Evolutionary conservation across 2,888 invertebrate species (phyloP).

Genomic region (Bellardia bayeri): DNA sequence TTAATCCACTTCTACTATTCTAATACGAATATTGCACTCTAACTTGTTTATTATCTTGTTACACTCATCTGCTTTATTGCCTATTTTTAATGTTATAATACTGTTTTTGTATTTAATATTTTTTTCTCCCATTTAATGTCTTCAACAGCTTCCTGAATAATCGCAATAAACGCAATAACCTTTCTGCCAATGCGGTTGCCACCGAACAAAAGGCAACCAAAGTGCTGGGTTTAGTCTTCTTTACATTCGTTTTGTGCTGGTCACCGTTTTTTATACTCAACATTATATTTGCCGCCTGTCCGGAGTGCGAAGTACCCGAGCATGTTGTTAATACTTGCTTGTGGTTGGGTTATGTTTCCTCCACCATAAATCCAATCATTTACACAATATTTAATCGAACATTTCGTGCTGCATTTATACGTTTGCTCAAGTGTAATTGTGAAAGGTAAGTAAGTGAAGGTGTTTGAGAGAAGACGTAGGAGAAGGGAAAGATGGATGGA

Average conservation of each 20-base stretch:
- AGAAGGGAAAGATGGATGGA: not conserved
- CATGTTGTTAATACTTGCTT: conserved; percentile 90
- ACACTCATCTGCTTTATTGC: conserved; percentile 29
- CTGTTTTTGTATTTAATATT: not conserved
- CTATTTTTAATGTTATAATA: conserved; percentile 32
- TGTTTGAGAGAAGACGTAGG: too few relatives aligned
- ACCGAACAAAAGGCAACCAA: conserved; percentile 98
- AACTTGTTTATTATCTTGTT: conserved; percentile 29
- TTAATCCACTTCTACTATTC: too few relatives aligned
- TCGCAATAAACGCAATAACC: conserved; percentile 88
- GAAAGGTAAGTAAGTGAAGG: conserved; percentile 86
- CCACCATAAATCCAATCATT: conserved; percentile 96
- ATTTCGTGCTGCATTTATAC: conserved; percentile 93
- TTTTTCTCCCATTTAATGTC: conserved; percentile 46
- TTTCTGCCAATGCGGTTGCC: conserved; percentile 92
- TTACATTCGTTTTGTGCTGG: conserved; percentile 97
- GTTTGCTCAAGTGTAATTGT: conserved; percentile 90
- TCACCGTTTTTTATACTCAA: conserved; percentile 96
- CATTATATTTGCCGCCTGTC: conserved; percentile 93
- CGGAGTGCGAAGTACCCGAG: conserved; percentile 90
- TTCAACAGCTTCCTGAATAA: conserved; percentile 88
- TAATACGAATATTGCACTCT: too few relatives aligned
- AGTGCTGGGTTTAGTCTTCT: conserved; percentile 93
- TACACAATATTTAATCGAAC: conserved; percentile 96
- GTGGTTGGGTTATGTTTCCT: conserved; percentile 96